phyloP scores from a whole-genome alignment of 2,797 vertebrate genomes.

The Channa striata region DNA sequence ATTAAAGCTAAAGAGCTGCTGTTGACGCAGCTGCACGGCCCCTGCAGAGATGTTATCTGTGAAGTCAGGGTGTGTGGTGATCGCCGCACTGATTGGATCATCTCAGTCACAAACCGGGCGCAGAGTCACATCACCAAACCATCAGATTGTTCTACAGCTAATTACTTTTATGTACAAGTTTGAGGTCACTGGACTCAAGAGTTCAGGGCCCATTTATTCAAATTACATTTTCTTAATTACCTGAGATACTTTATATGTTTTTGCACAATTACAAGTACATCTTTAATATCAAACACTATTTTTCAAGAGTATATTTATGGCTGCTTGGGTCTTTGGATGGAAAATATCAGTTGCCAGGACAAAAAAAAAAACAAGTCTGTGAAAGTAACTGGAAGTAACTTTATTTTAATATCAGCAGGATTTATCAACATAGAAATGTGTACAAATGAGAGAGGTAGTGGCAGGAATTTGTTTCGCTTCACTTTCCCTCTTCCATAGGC shows the following conservation, averaged over 20 bases:
- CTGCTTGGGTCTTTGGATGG: neutral
- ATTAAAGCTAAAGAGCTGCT: slow-evolving; percentile 52
- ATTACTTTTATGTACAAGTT: neutral
- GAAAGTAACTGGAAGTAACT: slow-evolving; percentile 66
- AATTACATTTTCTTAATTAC: too few relatives aligned
- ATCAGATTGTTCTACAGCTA: too few relatives aligned
- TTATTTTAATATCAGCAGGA: slow-evolving; percentile 85
- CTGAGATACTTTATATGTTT: too few relatives aligned
- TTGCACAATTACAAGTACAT: neutral
- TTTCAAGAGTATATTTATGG: neutral
- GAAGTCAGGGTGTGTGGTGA: slow-evolving; percentile 3
- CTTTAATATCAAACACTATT: neutral
- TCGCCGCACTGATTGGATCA: slow-evolving; percentile 21
- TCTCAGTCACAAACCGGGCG: neutral
- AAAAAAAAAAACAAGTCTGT: slow-evolving; percentile 2
- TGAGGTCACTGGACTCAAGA: neutral
- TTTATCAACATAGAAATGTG: slow-evolving; percentile 67
- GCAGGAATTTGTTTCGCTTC: slow-evolving; percentile 62
- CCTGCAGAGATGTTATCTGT: slow-evolving; percentile 25
- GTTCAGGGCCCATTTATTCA: too few relatives aligned
- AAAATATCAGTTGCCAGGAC: neutral
- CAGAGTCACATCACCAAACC: too few relatives aligned
- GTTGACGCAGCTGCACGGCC: slow-evolving; percentile 69
- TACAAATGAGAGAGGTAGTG: slow-evolving; percentile 84
- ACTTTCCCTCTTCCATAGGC: slow-evolving; percentile 61